Percentiles rank a stretch among this genome's conserved stretches.
Evolutionary conservation across 2,113 vertebrate species (phyloP).

Genomic region (Saguinus midas): DNA sequence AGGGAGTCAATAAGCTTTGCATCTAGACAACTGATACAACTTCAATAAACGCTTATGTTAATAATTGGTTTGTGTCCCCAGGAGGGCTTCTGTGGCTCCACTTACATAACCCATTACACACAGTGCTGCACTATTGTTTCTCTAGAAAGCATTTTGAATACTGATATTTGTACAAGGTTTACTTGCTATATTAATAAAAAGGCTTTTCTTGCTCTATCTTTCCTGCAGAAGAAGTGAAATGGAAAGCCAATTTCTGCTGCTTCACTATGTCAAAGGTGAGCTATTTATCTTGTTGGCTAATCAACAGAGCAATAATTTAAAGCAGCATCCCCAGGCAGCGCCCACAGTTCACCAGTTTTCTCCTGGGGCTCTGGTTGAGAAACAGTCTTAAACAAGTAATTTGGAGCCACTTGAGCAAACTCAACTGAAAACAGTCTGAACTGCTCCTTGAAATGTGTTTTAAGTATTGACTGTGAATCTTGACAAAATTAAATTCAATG

Average conservation of each 20-base stretch:
- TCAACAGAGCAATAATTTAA: conserved; percentile 42
- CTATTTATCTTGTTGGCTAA: conserved; percentile 53
- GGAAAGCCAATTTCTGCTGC: conserved; percentile 40
- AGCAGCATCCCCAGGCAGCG: conserved; percentile 4
- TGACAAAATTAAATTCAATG: neutral
- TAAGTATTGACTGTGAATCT: conserved; percentile 21
- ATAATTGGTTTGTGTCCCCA: conserved; percentile 37
- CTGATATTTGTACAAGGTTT: conserved; percentile 44
- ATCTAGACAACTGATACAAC: conserved; percentile 41
- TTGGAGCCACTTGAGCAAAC: conserved; percentile 29
- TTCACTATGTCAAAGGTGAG: conserved; percentile 42
- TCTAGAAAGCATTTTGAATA: conserved; percentile 57
- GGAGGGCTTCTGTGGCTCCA: conserved; percentile 35
- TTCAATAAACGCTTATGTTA: conserved; percentile 33
- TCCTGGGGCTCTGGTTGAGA: conserved; percentile 47
- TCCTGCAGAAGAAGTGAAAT: conserved; percentile 36
- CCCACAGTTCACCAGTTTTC: neutral
- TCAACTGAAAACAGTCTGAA: conserved; percentile 38
- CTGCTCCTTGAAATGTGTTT: conserved; percentile 4
- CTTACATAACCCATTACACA: conserved; percentile 53
- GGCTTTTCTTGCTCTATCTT: neutral
- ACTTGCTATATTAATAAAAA: conserved; percentile 45
- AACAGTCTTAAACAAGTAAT: conserved; percentile 57
- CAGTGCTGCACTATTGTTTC: conserved; percentile 42
- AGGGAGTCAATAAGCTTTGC: neutral